Conservation (phyloP, 2,888 invertebrate species). For the Polyommatus icarus region DNA sequence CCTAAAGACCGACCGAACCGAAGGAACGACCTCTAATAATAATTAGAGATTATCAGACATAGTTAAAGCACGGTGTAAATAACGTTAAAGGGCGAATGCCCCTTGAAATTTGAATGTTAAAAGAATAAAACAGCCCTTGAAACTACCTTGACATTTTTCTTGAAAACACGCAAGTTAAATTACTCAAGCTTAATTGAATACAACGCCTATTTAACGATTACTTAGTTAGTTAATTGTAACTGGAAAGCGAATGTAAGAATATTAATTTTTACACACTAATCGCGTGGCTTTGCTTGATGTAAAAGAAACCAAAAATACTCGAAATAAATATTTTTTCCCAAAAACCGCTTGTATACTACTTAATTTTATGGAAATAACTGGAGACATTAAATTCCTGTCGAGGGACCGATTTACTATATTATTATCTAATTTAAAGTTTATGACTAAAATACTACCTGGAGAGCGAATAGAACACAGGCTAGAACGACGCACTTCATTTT, state of each 20-base stretch:
- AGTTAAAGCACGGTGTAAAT: no score
- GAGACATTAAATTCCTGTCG: no score
- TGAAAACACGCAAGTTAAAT: background rate
- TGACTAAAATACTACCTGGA: constrained; percentile 23
- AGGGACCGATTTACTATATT: background rate
- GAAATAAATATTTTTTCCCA: no score
- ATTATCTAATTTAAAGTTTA: no score
- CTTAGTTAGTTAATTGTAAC: background rate
- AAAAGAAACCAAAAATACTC: no score
- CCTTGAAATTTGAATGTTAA: no score
- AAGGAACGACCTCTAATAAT: no score
- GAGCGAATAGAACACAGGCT: background rate
- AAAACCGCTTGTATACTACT: no score
- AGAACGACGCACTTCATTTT: constrained; percentile 25
- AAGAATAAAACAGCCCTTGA: background rate
- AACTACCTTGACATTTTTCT: background rate
- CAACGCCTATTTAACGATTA: background rate
- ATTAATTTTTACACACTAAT: no score
- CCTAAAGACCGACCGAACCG: no score
- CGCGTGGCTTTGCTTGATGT: no score
- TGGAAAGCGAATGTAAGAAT: constrained; percentile 2
- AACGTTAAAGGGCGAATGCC: background rate
- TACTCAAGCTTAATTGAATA: background rate
- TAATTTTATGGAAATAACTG: no score
- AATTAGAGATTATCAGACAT: background rate